A percentile compares a stretch with the other conserved stretches of the same genome.
Evolutionary conservation across 2,113 vertebrate species (phyloP).

Genomic region (Nestor notabilis): DNA sequence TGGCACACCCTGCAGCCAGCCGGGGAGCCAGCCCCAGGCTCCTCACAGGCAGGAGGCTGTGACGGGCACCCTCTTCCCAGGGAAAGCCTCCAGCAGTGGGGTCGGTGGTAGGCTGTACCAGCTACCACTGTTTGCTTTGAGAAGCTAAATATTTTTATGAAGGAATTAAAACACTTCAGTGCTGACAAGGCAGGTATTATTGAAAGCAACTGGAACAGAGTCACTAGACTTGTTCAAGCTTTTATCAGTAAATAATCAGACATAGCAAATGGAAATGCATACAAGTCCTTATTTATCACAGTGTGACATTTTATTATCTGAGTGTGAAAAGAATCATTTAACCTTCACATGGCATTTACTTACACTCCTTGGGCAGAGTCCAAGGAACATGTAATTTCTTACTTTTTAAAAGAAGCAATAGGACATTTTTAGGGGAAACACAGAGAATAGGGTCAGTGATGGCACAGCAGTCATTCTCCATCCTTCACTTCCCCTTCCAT

Average conservation of each 20-base stretch:
- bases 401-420: neutral
- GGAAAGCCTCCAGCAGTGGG: accelerated
- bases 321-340: neutral
- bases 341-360: conserved; percentile 31
- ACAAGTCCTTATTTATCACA: neutral
- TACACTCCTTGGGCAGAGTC: neutral
- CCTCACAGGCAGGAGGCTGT: neutral
- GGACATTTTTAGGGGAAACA: neutral
- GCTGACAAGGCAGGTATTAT: neutral
- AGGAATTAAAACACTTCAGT: neutral
- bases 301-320: neutral
- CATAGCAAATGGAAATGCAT: conserved; percentile 33
- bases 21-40: accelerated
- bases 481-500: neutral
- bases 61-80: neutral
- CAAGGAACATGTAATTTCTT: neutral
- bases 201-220: neutral
- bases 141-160: neutral
- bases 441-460: neutral
- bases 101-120: neutral
- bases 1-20: accelerated
- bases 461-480: neutral
- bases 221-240: neutral
- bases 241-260: neutral
- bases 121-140: neutral